A percentile compares a stretch with the other conserved stretches of the same genome.
Evolutionary conservation across 1,140 invertebrate genomes (phyloP).

Genomic region (Drosophila virilis): DNA sequence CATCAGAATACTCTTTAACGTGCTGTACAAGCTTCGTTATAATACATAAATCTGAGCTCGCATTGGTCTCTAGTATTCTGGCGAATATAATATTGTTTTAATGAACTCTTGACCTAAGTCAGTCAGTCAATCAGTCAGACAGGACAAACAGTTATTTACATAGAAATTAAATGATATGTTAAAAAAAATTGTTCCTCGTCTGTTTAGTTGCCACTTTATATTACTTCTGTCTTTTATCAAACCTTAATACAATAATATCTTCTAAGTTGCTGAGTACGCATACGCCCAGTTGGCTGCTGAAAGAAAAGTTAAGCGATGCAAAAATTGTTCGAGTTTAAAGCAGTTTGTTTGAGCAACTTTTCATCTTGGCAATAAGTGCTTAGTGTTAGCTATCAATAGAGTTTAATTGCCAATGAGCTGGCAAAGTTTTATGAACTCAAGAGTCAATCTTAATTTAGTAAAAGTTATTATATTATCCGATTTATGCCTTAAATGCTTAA

Average conservation of each 20-base stretch:
- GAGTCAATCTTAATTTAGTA: not conserved
- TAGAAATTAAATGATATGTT: too few relatives aligned
- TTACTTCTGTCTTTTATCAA: not conserved
- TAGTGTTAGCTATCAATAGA: conserved; percentile 8
- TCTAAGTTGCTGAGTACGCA: conserved; percentile 2
- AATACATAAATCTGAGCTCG: too few relatives aligned
- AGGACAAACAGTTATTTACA: too few relatives aligned
- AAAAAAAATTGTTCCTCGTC: not conserved
- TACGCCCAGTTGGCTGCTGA: conserved; percentile 14
- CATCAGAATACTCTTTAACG: too few relatives aligned
- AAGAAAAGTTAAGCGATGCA: not conserved
- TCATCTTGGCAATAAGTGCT: not conserved
- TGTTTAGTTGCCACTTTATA: not conserved
- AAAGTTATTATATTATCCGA: not conserved
- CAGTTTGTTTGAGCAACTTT: not conserved
- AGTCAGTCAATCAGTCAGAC: too few relatives aligned
- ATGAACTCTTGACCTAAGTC: too few relatives aligned
- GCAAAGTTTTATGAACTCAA: not conserved
- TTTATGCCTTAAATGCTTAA: not conserved
- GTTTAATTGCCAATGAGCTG: conserved; percentile 26
- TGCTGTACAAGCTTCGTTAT: too few relatives aligned
- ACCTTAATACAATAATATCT: not conserved
- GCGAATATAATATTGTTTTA: too few relatives aligned
- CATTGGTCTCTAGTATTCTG: too few relatives aligned
- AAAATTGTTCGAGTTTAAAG: not conserved